Conservation (phyloP, 2,797 vertebrate species). For the Ambastaia sidthimunki region DNA sequence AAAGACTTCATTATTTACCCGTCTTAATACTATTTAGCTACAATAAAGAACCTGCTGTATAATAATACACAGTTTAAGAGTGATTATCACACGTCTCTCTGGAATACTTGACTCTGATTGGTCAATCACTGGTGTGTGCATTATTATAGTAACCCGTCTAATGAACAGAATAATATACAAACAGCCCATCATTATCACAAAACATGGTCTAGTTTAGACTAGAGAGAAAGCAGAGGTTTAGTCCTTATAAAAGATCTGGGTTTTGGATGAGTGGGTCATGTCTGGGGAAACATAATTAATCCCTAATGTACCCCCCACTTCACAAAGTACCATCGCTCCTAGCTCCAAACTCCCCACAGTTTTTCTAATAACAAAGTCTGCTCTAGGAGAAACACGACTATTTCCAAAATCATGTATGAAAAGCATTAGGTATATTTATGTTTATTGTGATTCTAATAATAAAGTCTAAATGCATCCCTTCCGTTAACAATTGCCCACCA, state of each 20-base stretch:
- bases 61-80: constrained; percentile 18
- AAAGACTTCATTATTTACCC: constrained; percentile 66
- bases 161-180: too few relatives aligned
- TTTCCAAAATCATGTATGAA: constrained; percentile 7
- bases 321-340: neutral
- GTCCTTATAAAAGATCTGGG: constrained; percentile 18
- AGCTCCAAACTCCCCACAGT: neutral
- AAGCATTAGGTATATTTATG: constrained; percentile 21
- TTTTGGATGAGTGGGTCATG: constrained; percentile 19
- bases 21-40: constrained; percentile 48
- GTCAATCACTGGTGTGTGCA: too few relatives aligned
- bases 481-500: neutral
- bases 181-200: neutral
- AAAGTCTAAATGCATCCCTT: constrained; percentile 6
- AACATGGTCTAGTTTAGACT: neutral
- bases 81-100: too few relatives aligned
- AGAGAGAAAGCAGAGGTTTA: neutral
- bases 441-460: constrained; percentile 5
- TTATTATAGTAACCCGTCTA: too few relatives aligned
- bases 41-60: neutral
- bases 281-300: constrained; percentile 28
- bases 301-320: constrained; percentile 16
- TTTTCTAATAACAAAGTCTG: constrained; percentile 17
- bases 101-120: too few relatives aligned
- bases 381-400: neutral